These are phyloP conservation scores for Phrynocephalus forsythii DNA, from an alignment of 2,797 vertebrate species.

Conservation along the genomic window DNA sequence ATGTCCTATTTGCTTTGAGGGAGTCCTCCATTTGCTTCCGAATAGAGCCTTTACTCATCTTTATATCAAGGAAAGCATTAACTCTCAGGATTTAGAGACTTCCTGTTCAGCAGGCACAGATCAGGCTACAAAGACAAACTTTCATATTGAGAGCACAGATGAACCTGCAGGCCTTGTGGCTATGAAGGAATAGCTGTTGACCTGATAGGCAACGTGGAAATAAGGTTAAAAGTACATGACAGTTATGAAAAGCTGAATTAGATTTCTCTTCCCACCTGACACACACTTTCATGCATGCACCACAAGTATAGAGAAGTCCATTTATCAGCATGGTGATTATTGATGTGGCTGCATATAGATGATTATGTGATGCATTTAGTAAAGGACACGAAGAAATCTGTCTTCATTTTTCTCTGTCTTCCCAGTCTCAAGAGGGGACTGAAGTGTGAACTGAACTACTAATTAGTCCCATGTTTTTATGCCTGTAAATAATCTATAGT, in stretches of 20 bases:
- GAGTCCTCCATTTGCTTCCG: too few species aligned
- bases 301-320: slow-evolving; percentile 28
- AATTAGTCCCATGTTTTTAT: slow-evolving; percentile 41
- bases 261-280: slow-evolving; percentile 37
- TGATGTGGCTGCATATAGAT: slow-evolving; percentile 48
- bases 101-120: background rate
- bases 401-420: slow-evolving; percentile 51
- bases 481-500: slow-evolving; percentile 40
- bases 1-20: too few species aligned
- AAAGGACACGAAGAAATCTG: slow-evolving; percentile 54
- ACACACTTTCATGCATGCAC: background rate
- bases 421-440: slow-evolving; percentile 45
- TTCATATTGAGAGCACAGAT: slow-evolving; percentile 15
- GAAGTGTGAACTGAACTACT: slow-evolving; percentile 41
- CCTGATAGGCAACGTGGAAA: slow-evolving; percentile 20
- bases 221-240: slow-evolving; percentile 25
- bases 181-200: slow-evolving; percentile 30
- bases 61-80: background rate
- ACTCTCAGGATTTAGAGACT: background rate
- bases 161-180: slow-evolving; percentile 1
- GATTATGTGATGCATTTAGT: slow-evolving; percentile 55
- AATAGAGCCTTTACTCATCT: background rate
- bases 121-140: background rate
- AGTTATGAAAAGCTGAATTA: slow-evolving; percentile 44
- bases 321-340: slow-evolving; percentile 46